Conservation (phyloP, 2,888 invertebrate species). For the Deilephila porcellus region DNA sequence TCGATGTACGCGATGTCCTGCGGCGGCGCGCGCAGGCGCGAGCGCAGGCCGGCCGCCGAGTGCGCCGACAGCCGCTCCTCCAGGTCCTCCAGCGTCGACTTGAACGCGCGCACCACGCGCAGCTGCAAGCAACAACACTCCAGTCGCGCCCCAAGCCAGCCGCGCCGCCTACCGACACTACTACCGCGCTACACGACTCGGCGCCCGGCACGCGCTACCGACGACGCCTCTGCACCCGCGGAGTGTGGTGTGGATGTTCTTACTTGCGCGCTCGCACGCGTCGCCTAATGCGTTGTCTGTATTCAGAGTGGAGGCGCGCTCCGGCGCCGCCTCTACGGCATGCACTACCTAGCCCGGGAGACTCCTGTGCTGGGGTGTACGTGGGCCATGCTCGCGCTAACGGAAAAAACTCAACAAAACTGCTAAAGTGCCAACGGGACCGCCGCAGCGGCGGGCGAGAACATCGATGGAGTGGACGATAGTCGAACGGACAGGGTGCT, state of each 20-base stretch:
- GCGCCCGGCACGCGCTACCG: slow-evolving; percentile 35
- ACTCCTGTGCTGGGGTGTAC: slow-evolving; percentile 6
- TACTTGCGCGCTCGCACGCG: slow-evolving; percentile 36
- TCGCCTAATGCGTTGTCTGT: slow-evolving; percentile 53
- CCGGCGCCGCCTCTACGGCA: slow-evolving; percentile 49
- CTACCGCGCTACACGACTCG: slow-evolving; percentile 36
- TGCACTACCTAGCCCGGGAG: slow-evolving; percentile 32
- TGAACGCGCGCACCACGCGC: slow-evolving; percentile 99
- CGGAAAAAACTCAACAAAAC: slow-evolving; percentile 45
- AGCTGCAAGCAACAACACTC: slow-evolving; percentile 91
- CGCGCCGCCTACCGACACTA: slow-evolving; percentile 36
- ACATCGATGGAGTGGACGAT: slow-evolving; percentile 36
- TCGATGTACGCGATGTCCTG: slow-evolving; percentile 94
- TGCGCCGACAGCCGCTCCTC: slow-evolving; percentile 99
- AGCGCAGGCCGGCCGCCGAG: slow-evolving; percentile 97
- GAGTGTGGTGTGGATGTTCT: slow-evolving; percentile 81
- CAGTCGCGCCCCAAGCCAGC: slow-evolving; percentile 42
- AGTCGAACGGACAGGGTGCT: slow-evolving; percentile 47
- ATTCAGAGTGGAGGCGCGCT: slow-evolving; percentile 61
- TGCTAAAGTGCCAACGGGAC: slow-evolving; percentile 57
- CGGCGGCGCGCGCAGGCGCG: slow-evolving; percentile 89
- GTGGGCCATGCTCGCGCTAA: slow-evolving; percentile 57
- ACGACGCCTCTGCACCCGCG: slow-evolving; percentile 36
- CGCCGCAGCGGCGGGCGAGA: slow-evolving; percentile 13
- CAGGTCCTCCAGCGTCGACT: slow-evolving; percentile 99